Percentiles rank a stretch among this genome's conserved stretches.
These are phyloP conservation scores for Euspilapteryx auroguttella DNA, from an alignment of 2,888 invertebrate species.

Conservation along the genomic window DNA sequence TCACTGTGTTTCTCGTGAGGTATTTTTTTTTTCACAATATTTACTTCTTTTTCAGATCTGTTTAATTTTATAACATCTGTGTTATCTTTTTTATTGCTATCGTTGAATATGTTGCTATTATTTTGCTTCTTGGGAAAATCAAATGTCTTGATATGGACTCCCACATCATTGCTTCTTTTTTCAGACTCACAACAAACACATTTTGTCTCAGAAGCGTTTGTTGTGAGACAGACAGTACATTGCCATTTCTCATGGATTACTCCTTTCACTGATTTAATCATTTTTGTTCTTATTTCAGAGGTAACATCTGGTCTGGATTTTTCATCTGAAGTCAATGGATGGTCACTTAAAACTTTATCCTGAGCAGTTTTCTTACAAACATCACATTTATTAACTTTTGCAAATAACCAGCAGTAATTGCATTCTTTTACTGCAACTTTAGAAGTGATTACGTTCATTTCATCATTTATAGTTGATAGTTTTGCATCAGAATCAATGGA, in stretches of 20 bases:
- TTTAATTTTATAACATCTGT: no score
- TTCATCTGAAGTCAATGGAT: slow-evolving; percentile 1
- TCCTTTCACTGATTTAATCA: background rate
- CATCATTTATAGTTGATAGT: no score
- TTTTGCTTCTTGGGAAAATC: background rate
- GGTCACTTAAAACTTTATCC: slow-evolving; percentile 1
- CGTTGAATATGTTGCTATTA: no score
- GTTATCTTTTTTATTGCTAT: no score
- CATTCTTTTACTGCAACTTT: slow-evolving; percentile 12
- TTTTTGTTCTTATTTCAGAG: slow-evolving; percentile 8
- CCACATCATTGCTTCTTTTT: no score
- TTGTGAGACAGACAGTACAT: slow-evolving; percentile 21
- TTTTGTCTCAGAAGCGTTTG: slow-evolving; percentile 13
- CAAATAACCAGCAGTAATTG: slow-evolving; percentile 23
- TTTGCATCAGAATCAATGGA: no score
- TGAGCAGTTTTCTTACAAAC: slow-evolving; percentile 14
- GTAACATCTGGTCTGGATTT: background rate
- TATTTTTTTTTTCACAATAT: no score
- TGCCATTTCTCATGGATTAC: slow-evolving; percentile 16
- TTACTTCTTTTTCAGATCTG: no score
- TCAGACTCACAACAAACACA: slow-evolving; percentile 24
- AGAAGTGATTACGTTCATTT: no score
- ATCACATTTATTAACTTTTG: slow-evolving; percentile 15
- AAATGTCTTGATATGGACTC: background rate
- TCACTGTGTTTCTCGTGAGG: no score